Evolutionary conservation across 2,797 vertebrate genomes (phyloP).

Genomic region (Pseudochaenichthys georgianus): DNA sequence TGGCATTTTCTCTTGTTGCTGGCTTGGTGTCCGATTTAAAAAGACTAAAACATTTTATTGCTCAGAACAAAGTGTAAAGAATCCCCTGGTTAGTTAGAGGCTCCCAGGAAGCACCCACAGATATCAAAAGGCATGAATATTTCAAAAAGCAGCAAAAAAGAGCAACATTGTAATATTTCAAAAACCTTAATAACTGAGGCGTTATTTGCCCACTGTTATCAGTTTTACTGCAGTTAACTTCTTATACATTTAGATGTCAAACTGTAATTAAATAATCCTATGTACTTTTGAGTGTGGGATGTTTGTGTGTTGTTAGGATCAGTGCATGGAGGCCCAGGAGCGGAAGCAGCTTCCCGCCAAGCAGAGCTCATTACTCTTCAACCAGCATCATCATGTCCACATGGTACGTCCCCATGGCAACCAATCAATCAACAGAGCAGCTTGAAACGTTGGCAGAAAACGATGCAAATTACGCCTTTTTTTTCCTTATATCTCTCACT

Average conservation of each 20-base stretch:
- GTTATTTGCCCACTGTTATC: not conserved
- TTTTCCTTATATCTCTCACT: slow-evolving; percentile 22
- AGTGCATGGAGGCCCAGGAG: slow-evolving; percentile 88
- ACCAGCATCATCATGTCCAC: slow-evolving; percentile 91
- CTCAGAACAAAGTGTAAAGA: slow-evolving; percentile 30
- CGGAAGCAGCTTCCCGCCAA: slow-evolving; percentile 84
- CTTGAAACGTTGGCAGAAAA: slow-evolving; percentile 9
- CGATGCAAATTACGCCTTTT: slow-evolving; percentile 1
- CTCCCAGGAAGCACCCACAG: not conserved
- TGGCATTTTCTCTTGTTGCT: slow-evolving; percentile 32
- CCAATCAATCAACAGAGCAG: slow-evolving; percentile 27
- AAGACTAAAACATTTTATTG: slow-evolving; percentile 33
- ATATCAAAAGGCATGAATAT: slow-evolving; percentile 21
- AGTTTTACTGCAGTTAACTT: not conserved
- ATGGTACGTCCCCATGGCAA: slow-evolving; percentile 86
- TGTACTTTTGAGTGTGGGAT: not conserved
- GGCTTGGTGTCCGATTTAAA: slow-evolving; percentile 28
- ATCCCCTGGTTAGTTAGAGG: slow-evolving; percentile 20
- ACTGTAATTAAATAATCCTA: not conserved
- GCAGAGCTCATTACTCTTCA: slow-evolving; percentile 80
- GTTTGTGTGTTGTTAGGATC: slow-evolving; percentile 83
- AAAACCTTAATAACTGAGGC: not conserved
- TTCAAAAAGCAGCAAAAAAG: slow-evolving; percentile 8
- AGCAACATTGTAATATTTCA: not conserved
- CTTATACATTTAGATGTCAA: not conserved